Evolutionary conservation across 2,113 vertebrate species (phyloP).

Genomic region (Myiozetetes cayanensis): DNA sequence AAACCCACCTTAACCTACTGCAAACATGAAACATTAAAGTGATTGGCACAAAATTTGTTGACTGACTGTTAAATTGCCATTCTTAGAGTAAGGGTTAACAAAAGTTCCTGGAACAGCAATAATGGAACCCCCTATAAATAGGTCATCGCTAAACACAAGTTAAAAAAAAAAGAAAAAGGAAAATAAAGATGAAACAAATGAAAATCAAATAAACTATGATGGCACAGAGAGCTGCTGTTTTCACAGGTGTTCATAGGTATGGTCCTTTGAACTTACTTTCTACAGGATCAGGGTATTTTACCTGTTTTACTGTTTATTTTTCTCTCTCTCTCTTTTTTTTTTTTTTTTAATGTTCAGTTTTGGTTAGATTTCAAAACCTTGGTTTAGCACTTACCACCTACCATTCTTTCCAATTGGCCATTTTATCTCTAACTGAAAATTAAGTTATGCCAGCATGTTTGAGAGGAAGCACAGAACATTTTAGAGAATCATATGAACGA

Average conservation of each 20-base stretch:
- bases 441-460: background rate
- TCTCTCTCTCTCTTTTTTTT: background rate
- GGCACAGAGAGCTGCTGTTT: background rate
- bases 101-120: background rate
- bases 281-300: background rate
- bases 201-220: background rate
- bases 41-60: background rate
- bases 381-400: background rate
- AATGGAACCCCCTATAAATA: background rate
- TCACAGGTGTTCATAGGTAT: background rate
- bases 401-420: background rate
- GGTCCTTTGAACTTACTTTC: background rate
- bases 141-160: background rate
- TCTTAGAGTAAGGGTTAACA: background rate
- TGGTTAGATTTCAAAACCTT: background rate
- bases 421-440: background rate
- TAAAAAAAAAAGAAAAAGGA: rapidly evolving
- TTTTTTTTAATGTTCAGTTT: background rate
- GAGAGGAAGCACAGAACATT: background rate
- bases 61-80: background rate
- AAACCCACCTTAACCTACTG: background rate
- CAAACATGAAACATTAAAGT: background rate
- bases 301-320: background rate
- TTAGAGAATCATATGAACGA: background rate
- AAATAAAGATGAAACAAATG: background rate